Percentiles rank a stretch among this genome's conserved stretches.
Evolutionary conservation across 2,797 vertebrate species (phyloP).

Genomic region (Dallia pectoralis): DNA sequence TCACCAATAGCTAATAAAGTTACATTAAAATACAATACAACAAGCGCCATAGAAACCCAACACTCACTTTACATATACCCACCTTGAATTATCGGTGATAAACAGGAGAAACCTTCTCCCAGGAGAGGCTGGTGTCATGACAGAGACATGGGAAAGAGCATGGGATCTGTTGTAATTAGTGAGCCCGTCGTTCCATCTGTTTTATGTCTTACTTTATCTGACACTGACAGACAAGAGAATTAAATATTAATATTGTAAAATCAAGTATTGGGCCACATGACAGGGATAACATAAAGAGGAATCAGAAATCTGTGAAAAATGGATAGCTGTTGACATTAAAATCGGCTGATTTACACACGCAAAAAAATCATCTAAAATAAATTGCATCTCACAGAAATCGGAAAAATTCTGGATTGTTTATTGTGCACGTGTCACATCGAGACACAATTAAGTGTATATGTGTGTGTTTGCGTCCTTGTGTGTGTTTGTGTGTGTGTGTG

Average conservation of each 20-base stretch:
- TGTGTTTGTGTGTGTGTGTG: constrained; percentile 28
- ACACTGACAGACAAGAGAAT: neutral
- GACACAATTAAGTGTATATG: neutral
- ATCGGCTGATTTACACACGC: too few relatives aligned
- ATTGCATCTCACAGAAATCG: too few relatives aligned
- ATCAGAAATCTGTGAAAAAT: too few relatives aligned
- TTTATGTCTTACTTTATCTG: neutral
- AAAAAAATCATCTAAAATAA: too few relatives aligned
- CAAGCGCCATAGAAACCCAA: constrained; percentile 20
- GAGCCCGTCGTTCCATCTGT: neutral
- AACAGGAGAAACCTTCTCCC: neutral
- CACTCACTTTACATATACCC: neutral
- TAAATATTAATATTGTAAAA: neutral
- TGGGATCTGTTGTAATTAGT: neutral
- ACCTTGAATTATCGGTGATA: neutral
- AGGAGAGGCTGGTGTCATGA: neutral
- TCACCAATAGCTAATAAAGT: constrained; percentile 24
- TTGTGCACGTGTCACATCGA: too few relatives aligned
- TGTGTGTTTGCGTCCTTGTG: constrained; percentile 12
- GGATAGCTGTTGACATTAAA: too few relatives aligned
- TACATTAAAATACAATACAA: constrained; percentile 43
- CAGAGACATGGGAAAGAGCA: neutral
- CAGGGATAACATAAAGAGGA: too few relatives aligned
- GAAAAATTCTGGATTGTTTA: too few relatives aligned
- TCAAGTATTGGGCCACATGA: too few relatives aligned